These are phyloP conservation scores for Platyura marginata DNA, from an alignment of 1,140 invertebrate species.

Conservation along the genomic window DNA sequence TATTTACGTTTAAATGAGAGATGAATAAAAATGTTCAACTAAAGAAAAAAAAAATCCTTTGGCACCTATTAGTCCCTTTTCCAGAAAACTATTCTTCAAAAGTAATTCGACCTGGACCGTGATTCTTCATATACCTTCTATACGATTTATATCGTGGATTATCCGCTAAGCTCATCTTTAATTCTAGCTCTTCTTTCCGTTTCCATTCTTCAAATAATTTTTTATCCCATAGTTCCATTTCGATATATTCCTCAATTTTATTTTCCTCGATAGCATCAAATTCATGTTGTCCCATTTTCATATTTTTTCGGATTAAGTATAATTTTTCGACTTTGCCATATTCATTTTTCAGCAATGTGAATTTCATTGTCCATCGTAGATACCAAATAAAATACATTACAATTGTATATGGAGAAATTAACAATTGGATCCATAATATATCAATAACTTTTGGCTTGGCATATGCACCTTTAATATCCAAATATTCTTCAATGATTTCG, in stretches of 20 bases:
- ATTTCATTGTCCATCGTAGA: slow-evolving; percentile 60
- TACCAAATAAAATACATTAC: slow-evolving; percentile 53
- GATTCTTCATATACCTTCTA: slow-evolving; percentile 59
- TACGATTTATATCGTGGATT: slow-evolving; percentile 63
- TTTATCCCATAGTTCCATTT: slow-evolving; percentile 61
- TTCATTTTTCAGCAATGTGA: slow-evolving; percentile 49
- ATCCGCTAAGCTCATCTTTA: slow-evolving; percentile 59
- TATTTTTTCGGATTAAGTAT: slow-evolving; percentile 60
- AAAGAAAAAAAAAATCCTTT: background rate
- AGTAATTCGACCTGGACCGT: slow-evolving; percentile 56
- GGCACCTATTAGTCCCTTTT: background rate
- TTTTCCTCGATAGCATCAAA: slow-evolving; percentile 53
- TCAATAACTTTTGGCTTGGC: slow-evolving; percentile 57
- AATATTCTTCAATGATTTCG: slow-evolving; percentile 70
- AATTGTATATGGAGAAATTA: slow-evolving; percentile 57
- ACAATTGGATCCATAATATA: slow-evolving; percentile 64
- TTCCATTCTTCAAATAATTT: slow-evolving; percentile 67
- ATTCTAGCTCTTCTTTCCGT: slow-evolving; percentile 59
- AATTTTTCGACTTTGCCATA: slow-evolving; percentile 68
- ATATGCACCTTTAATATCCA: slow-evolving; percentile 81
- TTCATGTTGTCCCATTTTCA: slow-evolving; percentile 49
- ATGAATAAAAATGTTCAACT: no score
- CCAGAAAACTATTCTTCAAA: slow-evolving; percentile 62
- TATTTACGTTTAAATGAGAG: background rate
- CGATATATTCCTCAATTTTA: slow-evolving; percentile 52